phyloP scores from a whole-genome alignment of 1,140 invertebrate species.

The Sycophila sp. region DNA sequence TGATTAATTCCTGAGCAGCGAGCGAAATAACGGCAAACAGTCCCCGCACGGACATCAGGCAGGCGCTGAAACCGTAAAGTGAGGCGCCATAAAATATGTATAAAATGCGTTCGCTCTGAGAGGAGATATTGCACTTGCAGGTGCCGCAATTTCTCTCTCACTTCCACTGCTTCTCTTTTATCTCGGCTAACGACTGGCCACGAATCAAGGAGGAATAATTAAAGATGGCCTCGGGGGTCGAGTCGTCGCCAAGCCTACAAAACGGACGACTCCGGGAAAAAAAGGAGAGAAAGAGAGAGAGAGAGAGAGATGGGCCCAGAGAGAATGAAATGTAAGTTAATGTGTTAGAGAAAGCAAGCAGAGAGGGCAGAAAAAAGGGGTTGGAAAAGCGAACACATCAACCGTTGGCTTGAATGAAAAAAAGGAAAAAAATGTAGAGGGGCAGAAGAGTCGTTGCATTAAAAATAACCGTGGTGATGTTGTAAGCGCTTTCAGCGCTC shows the following conservation, averaged over 20 bases:
- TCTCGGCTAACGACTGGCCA: conserved; percentile 20
- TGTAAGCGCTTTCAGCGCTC: too few species aligned
- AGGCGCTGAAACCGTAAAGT: too few species aligned
- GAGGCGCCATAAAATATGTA: not conserved
- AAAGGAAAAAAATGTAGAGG: too few species aligned
- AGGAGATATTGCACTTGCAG: not conserved
- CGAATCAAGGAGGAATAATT: conserved; percentile 33
- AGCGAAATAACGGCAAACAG: too few species aligned
- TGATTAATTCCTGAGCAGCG: too few species aligned
- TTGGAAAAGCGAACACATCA: not conserved
- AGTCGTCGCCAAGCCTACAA: not conserved
- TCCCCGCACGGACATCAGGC: too few species aligned
- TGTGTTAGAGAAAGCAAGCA: not conserved
- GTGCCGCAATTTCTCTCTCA: too few species aligned
- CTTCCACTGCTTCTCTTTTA: too few species aligned
- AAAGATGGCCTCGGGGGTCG: conserved; percentile 15
- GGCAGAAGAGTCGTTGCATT: not conserved
- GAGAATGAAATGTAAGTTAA: conserved; percentile 25
- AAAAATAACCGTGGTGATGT: conserved; percentile 1
- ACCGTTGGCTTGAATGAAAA: too few species aligned
- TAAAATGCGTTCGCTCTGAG: not conserved
- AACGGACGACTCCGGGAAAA: too few species aligned
- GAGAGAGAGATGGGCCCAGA: not conserved
- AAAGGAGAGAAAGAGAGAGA: conserved; percentile 21
- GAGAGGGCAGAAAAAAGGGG: not conserved